A percentile compares a stretch with the other conserved stretches of the same genome.
phyloP scores from a whole-genome alignment of 2,888 invertebrate species.

The Caenorhabditis sp. region DNA sequence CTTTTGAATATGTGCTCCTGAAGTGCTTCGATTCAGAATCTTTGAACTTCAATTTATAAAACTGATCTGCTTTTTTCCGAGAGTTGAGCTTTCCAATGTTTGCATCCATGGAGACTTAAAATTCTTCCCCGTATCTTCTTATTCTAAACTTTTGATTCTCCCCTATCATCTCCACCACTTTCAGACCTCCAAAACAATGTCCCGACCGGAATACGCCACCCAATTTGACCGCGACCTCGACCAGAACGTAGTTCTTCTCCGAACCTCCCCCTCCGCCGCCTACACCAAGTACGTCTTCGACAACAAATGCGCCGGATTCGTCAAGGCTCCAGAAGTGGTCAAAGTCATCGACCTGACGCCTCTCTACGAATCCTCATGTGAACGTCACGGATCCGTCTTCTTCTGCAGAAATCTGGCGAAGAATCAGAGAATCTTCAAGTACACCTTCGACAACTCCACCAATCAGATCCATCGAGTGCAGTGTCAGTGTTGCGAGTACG shows the following conservation, averaged over 20 bases:
- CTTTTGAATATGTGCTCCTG: no score
- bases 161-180: no score
- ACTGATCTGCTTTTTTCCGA: no score
- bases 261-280: no score
- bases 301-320: neutral
- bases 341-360: neutral
- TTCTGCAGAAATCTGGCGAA: neutral
- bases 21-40: no score
- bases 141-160: no score
- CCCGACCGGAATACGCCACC: neutral
- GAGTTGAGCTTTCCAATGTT: no score
- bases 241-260: neutral
- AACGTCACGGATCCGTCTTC: neutral
- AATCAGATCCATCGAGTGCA: neutral
- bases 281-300: neutral
- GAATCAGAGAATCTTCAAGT: conserved; percentile 2
- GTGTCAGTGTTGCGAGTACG: neutral
- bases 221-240: neutral
- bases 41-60: no score
- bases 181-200: neutral
- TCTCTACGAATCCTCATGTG: neutral
- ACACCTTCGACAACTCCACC: neutral
- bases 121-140: no score
- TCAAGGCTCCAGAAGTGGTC: neutral
- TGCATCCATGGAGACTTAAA: no score